These are phyloP conservation scores for Amblyopsis rosae DNA, from an alignment of 2,113 vertebrate genomes.

Conservation along the genomic window DNA sequence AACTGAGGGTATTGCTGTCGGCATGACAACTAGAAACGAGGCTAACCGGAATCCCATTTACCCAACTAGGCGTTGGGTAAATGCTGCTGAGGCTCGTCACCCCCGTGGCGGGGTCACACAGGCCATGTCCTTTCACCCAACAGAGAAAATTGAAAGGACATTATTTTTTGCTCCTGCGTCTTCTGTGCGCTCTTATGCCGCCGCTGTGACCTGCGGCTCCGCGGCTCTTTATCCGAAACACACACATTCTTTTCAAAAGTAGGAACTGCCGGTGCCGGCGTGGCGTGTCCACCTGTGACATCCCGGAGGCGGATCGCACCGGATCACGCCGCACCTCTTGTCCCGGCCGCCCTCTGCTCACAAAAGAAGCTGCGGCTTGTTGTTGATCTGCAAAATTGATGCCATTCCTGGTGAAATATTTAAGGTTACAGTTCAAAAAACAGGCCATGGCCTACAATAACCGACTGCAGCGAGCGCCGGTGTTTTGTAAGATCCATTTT, in stretches of 20 bases:
- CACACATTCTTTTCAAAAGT: conserved; percentile 25
- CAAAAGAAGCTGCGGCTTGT: conserved; percentile 3
- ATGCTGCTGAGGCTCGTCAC: neutral
- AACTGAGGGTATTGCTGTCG: conserved; percentile 19
- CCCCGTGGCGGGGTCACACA: neutral
- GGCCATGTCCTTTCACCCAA: neutral
- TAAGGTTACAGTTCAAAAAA: neutral
- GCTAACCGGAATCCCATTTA: neutral
- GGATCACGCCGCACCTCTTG: neutral
- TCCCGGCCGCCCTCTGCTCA: conserved; percentile 10
- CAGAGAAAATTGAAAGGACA: conserved; percentile 18
- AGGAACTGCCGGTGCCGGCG: conserved; percentile 6
- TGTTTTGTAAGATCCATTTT: too few species aligned
- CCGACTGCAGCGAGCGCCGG: too few species aligned
- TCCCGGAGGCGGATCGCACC: conserved; percentile 11
- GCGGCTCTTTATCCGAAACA: neutral
- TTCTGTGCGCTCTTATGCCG: neutral
- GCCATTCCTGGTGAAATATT: neutral
- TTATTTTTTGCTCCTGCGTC: neutral
- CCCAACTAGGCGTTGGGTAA: conserved; percentile 8
- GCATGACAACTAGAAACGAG: conserved; percentile 4
- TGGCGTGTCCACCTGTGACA: conserved; percentile 10
- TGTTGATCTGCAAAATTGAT: neutral
- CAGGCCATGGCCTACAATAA: too few species aligned
- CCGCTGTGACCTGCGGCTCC: neutral